phyloP scores from a whole-genome alignment of 2,113 vertebrate genomes.

The Dryoscopus gambensis region DNA sequence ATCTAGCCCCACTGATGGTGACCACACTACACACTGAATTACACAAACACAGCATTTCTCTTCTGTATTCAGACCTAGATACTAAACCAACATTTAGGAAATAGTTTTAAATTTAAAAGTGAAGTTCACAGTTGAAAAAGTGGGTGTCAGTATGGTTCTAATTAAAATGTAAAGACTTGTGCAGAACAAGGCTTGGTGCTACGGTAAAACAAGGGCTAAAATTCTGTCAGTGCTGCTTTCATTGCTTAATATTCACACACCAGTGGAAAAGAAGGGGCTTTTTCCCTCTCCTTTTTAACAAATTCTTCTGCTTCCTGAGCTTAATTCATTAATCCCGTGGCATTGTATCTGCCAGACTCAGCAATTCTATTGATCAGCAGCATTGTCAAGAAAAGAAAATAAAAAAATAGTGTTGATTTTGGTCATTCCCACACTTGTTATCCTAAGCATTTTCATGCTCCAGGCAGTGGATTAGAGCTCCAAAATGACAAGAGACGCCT shows the following conservation, averaged over 20 bases:
- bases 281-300: not conserved
- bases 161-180: constrained; percentile 50
- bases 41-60: not conserved
- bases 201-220: constrained; percentile 8
- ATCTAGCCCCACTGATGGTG: not conserved
- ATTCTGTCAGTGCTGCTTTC: constrained; percentile 41
- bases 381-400: constrained; percentile 74
- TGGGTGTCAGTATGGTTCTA: constrained; percentile 49
- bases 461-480: constrained; percentile 74
- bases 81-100: not conserved
- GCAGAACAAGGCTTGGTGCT: constrained; percentile 29
- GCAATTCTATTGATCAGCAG: constrained; percentile 67
- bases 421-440: constrained; percentile 76
- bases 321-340: constrained; percentile 65
- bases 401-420: constrained; percentile 75
- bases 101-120: not conserved
- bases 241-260: constrained; percentile 20
- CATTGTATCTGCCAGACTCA: constrained; percentile 70
- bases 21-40: not conserved
- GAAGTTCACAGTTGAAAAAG: constrained; percentile 33
- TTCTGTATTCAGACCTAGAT: not conserved
- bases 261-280: constrained; percentile 28
- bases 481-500: constrained; percentile 73
- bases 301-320: constrained; percentile 55
- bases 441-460: constrained; percentile 68